These are phyloP conservation scores for Lasioglossum lativentre DNA, from an alignment of 2,888 invertebrate species.

Conservation along the genomic window DNA sequence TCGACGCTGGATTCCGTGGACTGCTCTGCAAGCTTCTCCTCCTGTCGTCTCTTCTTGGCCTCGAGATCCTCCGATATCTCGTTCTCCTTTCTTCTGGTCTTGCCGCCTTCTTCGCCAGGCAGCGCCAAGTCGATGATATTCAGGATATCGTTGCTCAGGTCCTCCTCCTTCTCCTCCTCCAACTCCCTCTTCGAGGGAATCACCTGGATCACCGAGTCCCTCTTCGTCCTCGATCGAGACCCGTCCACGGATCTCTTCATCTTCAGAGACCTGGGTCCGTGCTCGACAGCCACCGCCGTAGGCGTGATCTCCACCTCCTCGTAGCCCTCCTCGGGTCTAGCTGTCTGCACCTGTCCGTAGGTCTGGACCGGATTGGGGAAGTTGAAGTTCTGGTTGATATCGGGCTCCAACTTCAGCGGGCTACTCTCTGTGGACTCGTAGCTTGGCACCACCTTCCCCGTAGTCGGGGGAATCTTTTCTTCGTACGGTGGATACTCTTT, in stretches of 20 bases:
- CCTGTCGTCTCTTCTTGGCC: constrained; percentile 58
- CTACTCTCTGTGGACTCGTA: constrained; percentile 60
- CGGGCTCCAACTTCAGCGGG: constrained; percentile 61
- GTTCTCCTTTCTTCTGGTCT: constrained; percentile 42
- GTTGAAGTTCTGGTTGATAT: constrained; percentile 62
- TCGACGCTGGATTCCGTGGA: constrained; percentile 1
- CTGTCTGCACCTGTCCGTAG: constrained; percentile 58
- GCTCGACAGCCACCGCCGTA: constrained; percentile 83
- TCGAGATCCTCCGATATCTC: constrained; percentile 49
- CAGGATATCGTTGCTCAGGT: constrained; percentile 82
- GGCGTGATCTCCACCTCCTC: constrained; percentile 81
- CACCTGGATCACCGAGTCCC: constrained; percentile 79
- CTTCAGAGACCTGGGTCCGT: constrained; percentile 83
- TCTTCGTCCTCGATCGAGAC: constrained; percentile 36
- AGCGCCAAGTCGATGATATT: constrained; percentile 82
- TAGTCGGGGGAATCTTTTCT: constrained; percentile 44
- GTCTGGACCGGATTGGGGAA: constrained; percentile 62
- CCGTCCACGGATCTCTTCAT: constrained; percentile 56
- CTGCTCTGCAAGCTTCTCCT: constrained; percentile 27
- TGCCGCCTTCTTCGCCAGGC: constrained; percentile 62
- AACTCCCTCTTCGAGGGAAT: constrained; percentile 80
- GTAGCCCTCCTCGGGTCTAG: constrained; percentile 68
- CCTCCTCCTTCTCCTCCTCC: constrained; percentile 77
- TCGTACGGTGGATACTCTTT: constrained; percentile 84
- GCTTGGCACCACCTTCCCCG: constrained; percentile 53